Evolutionary conservation across 2,888 invertebrate genomes (phyloP).

Genomic region (Salpingus planirostris): DNA sequence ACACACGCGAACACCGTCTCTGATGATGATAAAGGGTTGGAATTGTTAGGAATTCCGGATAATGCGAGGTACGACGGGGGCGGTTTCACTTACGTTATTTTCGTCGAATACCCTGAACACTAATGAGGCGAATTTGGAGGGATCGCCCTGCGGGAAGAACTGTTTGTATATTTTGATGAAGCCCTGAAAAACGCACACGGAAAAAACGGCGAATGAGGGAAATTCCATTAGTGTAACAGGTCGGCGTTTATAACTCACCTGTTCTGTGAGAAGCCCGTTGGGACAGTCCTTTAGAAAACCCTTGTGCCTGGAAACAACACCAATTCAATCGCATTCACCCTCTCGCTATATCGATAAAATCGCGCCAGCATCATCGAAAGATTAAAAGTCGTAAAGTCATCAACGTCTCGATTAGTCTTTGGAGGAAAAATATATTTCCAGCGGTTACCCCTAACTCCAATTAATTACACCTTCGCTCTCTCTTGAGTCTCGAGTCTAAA

Average conservation of each 20-base stretch:
- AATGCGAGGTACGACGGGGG: too few relatives aligned
- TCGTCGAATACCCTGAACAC: conserved; percentile 98
- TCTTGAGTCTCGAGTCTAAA: too few relatives aligned
- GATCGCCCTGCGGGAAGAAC: conserved; percentile 99
- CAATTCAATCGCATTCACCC: too few relatives aligned
- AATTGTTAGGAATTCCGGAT: neutral
- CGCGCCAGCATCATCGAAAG: too few relatives aligned
- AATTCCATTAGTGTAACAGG: neutral
- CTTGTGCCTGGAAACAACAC: conserved; percentile 71
- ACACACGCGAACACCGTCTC: too few relatives aligned
- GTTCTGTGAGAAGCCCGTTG: conserved; percentile 88
- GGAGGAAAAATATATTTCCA: too few relatives aligned
- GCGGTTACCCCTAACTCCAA: too few relatives aligned
- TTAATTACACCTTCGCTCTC: too few relatives aligned
- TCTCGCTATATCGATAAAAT: too few relatives aligned
- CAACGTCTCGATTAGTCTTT: too few relatives aligned
- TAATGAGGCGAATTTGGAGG: conserved; percentile 94
- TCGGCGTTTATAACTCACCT: conserved; percentile 50
- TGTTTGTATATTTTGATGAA: conserved; percentile 99
- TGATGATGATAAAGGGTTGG: neutral
- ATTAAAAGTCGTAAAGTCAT: too few relatives aligned
- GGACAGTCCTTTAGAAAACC: conserved; percentile 96
- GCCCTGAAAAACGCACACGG: too few relatives aligned
- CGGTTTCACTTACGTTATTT: conserved; percentile 95
- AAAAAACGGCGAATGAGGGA: conserved; percentile 34